Percentiles rank a stretch among this genome's conserved stretches.
These are phyloP conservation scores for Candidula unifasciata DNA, from an alignment of 2,888 invertebrate species.

Conservation along the genomic window DNA sequence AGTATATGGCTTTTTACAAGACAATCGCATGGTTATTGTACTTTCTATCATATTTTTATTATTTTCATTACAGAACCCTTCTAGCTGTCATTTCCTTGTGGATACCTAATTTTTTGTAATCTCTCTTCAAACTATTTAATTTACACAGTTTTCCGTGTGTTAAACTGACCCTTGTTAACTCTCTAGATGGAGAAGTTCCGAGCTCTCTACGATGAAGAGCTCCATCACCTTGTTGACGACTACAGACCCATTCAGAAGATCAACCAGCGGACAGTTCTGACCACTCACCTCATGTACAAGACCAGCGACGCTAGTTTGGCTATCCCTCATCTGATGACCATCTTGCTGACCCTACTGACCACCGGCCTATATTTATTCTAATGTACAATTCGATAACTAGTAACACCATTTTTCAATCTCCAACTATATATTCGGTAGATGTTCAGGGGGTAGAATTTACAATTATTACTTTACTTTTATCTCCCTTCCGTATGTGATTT, in stretches of 20 bases:
- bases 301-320: background rate
- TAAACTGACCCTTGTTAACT: no score
- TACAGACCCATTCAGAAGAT: slow-evolving; percentile 47
- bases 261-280: slow-evolving; percentile 44
- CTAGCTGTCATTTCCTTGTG: no score
- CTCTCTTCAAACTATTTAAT: no score
- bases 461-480: no score
- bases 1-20: no score
- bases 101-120: no score
- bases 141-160: no score
- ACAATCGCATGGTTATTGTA: no score
- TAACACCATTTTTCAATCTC: background rate
- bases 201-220: background rate
- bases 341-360: background rate
- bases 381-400: background rate
- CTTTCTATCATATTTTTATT: no score
- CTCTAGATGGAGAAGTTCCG: slow-evolving; percentile 37
- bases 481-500: no score
- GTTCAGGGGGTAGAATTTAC: no score
- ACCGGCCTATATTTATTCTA: background rate
- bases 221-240: slow-evolving; percentile 44
- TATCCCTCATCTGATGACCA: background rate
- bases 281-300: slow-evolving; percentile 29
- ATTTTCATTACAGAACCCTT: no score
- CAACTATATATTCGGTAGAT: background rate